Percentiles rank a stretch among this genome's conserved stretches.
phyloP scores from a whole-genome alignment of 2,113 vertebrate species.

The Entosphenus tridentatus region DNA sequence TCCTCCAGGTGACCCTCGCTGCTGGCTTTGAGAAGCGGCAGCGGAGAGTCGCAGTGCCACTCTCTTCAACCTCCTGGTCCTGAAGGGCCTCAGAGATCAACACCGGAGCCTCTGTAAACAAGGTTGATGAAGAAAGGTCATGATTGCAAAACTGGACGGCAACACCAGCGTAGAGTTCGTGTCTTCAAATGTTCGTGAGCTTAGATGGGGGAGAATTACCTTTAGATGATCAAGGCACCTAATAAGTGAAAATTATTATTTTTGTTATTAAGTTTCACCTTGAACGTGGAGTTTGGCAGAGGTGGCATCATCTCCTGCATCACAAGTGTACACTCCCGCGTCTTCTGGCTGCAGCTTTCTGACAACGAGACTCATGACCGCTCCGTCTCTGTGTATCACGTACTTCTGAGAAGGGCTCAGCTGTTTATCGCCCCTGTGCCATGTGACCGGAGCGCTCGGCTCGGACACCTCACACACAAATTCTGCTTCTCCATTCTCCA shows the following conservation, averaged over 20 bases:
- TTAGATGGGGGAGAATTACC: no score
- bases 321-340: not conserved
- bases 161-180: no score
- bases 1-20: conserved; percentile 1
- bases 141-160: no score
- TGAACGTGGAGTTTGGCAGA: conserved; percentile 1
- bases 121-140: not conserved
- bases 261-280: not conserved
- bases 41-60: conserved; percentile 1
- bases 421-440: no score
- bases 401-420: not conserved
- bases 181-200: no score
- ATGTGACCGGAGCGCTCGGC: no score
- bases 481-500: no score
- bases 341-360: not conserved
- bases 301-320: conserved; percentile 4
- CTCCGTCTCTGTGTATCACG: not conserved
- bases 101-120: not conserved
- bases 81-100: not conserved
- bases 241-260: not conserved
- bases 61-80: not conserved
- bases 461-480: no score
- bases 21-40: not conserved
- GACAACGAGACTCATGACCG: not conserved
- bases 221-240: not conserved